Evolutionary conservation across 1,140 invertebrate species (phyloP).

Genomic region (Eriosoma lanigerum): DNA sequence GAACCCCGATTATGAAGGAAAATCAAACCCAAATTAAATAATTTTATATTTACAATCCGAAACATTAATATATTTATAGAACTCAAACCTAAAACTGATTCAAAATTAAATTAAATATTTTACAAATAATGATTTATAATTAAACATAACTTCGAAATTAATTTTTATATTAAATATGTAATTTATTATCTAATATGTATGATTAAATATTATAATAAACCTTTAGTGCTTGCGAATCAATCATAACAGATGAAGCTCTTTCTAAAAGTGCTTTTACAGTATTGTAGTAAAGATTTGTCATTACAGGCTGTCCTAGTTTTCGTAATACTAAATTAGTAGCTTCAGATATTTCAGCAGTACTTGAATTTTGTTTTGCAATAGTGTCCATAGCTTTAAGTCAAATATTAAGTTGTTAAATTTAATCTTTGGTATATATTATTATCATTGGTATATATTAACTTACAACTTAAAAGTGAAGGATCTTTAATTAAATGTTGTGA

Average conservation of each 20-base stretch:
- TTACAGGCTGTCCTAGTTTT: constrained; percentile 88
- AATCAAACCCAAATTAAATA: no score
- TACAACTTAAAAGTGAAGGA: constrained; percentile 66
- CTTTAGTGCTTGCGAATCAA: constrained; percentile 83
- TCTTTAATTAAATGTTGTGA: constrained; percentile 80
- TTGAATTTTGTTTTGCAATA: constrained; percentile 82
- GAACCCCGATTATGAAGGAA: no score
- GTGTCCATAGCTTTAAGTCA: constrained; percentile 71
- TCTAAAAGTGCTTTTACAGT: constrained; percentile 93
- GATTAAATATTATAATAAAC: constrained; percentile 58
- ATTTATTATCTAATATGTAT: no score
- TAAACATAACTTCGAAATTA: no score
- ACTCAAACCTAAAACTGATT: no score
- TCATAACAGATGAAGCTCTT: constrained; percentile 91
- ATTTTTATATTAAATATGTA: no score
- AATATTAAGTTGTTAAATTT: background rate
- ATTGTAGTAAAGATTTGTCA: constrained; percentile 93
- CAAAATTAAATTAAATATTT: no score
- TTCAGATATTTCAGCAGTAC: constrained; percentile 86
- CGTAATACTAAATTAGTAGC: constrained; percentile 80
- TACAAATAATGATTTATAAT: no score
- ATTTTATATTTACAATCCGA: no score
- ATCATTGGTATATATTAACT: constrained; percentile 20
- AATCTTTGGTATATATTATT: no score
- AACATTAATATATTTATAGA: no score